These are phyloP conservation scores for Telenomus remus DNA, from an alignment of 1,140 invertebrate species.

Conservation along the genomic window DNA sequence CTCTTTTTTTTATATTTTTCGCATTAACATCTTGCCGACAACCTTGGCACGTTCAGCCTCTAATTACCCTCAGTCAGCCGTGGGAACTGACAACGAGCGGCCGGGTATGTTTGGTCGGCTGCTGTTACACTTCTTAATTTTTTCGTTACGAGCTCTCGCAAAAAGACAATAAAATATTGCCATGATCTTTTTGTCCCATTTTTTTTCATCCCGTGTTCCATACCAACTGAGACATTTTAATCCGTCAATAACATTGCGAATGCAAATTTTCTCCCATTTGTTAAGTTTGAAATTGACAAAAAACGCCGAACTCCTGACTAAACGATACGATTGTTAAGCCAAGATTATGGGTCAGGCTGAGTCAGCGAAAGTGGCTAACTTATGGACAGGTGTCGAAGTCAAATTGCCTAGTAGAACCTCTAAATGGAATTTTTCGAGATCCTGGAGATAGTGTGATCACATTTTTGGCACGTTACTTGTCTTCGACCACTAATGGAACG, in stretches of 20 bases:
- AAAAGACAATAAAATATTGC: constrained; percentile 45
- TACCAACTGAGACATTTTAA: background rate
- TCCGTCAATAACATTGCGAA: background rate
- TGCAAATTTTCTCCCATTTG: background rate
- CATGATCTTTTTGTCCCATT: constrained; percentile 18
- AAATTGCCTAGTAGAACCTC: constrained; percentile 43
- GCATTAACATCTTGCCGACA: constrained; percentile 56
- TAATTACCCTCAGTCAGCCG: constrained; percentile 59
- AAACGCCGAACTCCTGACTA: constrained; percentile 30
- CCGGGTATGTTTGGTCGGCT: constrained; percentile 27
- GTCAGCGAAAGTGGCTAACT: constrained; percentile 57
- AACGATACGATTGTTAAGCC: constrained; percentile 53
- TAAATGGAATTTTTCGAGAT: constrained; percentile 44
- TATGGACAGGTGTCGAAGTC: constrained; percentile 68
- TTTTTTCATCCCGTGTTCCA: too few species aligned
- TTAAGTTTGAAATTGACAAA: too few species aligned
- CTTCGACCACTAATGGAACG: constrained; percentile 23
- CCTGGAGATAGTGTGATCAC: constrained; percentile 14
- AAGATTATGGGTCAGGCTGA: constrained; percentile 51
- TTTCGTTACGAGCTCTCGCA: constrained; percentile 36
- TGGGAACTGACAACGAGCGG: constrained; percentile 52
- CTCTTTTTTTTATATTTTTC: constrained; percentile 37
- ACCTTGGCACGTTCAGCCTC: constrained; percentile 59
- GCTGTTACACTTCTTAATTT: constrained; percentile 53
- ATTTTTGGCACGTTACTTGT: too few species aligned